Percentiles rank a stretch among this genome's conserved stretches.
Conservation (phyloP, 2,797 vertebrate genomes). For the Schizothorax lantsangensis region DNA sequence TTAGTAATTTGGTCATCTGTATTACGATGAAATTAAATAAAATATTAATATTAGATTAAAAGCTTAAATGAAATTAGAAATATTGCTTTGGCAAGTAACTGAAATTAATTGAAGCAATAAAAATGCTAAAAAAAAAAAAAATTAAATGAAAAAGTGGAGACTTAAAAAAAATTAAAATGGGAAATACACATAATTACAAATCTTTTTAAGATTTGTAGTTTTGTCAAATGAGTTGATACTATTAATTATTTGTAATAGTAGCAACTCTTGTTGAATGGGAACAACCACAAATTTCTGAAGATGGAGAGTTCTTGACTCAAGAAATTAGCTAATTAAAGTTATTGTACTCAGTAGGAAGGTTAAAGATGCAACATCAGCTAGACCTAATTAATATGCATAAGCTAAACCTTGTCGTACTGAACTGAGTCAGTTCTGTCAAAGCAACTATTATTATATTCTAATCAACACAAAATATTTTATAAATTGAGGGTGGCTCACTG, state of each 20-base stretch:
- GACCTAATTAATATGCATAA: not conserved
- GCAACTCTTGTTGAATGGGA: not conserved
- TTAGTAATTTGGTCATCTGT: not conserved
- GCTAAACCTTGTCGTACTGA: not conserved
- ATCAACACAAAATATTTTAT: not conserved
- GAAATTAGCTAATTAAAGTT: not conserved
- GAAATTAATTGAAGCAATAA: not conserved
- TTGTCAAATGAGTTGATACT: not conserved
- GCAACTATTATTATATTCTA: not conserved
- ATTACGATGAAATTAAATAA: not conserved
- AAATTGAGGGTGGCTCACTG: not conserved
- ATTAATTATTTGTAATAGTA: not conserved
- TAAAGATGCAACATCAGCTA: not conserved
- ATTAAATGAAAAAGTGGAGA: not conserved
- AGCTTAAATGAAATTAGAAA: not conserved
- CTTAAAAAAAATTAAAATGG: not conserved
- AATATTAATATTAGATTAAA: not conserved
- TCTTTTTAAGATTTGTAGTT: not conserved
- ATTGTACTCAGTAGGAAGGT: not conserved
- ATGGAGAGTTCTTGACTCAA: not conserved
- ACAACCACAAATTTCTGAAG: not conserved
- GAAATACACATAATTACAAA: not conserved
- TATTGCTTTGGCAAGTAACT: not conserved
- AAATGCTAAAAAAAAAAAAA: not conserved
- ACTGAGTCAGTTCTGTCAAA: not conserved